A percentile compares a stretch with the other conserved stretches of the same genome.
These are phyloP conservation scores for Leptonema lineaticorne DNA, from an alignment of 1,140 invertebrate species.

Conservation along the genomic window DNA sequence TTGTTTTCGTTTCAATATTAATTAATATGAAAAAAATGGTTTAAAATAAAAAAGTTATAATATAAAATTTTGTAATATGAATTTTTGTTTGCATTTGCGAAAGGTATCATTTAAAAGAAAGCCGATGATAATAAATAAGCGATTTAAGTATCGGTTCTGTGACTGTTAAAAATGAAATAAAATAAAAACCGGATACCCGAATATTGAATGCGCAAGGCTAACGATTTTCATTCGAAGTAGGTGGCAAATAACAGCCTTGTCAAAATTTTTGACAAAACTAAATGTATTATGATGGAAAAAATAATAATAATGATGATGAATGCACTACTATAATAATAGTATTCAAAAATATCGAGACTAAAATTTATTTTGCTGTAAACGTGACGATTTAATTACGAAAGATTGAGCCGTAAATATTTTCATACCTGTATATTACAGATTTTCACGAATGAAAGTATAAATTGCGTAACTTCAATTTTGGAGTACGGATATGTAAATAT, in stretches of 20 bases:
- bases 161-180: too few species aligned
- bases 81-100: too few species aligned
- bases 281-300: background rate
- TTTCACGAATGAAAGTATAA: too few species aligned
- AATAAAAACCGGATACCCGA: constrained; percentile 17
- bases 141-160: constrained; percentile 10
- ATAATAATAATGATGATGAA: background rate
- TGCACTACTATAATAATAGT: constrained; percentile 28
- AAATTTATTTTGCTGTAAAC: constrained; percentile 32
- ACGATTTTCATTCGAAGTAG: constrained; percentile 7
- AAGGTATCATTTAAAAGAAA: background rate
- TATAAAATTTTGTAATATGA: too few species aligned
- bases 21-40: too few species aligned
- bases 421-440: too few species aligned
- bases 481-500: too few species aligned
- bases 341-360: background rate
- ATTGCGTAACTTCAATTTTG: too few species aligned
- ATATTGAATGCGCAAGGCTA: constrained; percentile 6
- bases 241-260: constrained; percentile 20
- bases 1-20: too few species aligned
- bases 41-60: too few species aligned
- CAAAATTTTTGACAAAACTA: background rate
- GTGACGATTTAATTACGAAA: constrained; percentile 37
- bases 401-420: constrained; percentile 36
- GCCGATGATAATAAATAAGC: constrained; percentile 5